Evolutionary conservation across 37 sponge, comb jelly and placozoan genomes (phyloP).

Genomic region (Axinella damicornis): DNA sequence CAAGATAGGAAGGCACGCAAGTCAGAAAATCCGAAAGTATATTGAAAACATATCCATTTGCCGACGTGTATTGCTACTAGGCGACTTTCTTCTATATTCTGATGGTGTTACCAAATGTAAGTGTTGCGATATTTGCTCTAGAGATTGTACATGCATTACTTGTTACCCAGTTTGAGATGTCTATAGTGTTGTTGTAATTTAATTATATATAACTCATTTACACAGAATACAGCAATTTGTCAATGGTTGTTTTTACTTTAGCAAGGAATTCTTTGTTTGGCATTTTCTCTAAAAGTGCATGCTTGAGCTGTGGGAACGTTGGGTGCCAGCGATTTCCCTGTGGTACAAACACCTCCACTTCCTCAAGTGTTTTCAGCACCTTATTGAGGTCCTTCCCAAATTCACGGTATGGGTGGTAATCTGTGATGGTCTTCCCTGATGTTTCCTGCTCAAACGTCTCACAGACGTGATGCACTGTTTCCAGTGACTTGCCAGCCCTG

Average conservation of each 20-base stretch:
- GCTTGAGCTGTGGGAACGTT: not conserved
- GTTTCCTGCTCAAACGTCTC: constrained; percentile 18
- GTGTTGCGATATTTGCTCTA: constrained; percentile 47
- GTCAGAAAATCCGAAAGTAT: not conserved
- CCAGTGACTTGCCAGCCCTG: constrained; percentile 37
- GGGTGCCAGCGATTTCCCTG: not conserved
- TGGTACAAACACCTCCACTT: constrained; percentile 33
- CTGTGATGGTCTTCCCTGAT: not conserved
- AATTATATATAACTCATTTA: not conserved
- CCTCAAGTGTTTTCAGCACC: constrained; percentile 12
- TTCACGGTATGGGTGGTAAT: constrained; percentile 7
- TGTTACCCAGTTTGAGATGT: not conserved
- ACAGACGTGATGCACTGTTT: constrained; percentile 32
- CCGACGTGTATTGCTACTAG: constrained; percentile 13
- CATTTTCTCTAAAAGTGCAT: not conserved
- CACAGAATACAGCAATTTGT: not conserved
- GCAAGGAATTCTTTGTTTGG: not conserved
- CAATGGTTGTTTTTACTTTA: constrained; percentile 13
- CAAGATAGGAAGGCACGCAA: not conserved
- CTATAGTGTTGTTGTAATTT: not conserved
- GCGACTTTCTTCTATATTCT: not conserved
- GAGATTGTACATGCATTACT: constrained; percentile 12
- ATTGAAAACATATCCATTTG: not conserved
- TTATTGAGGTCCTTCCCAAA: constrained; percentile 36
- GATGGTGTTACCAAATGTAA: not conserved